Evolutionary conservation across 1,140 invertebrate genomes (phyloP).

Genomic region (Aphidius gifuensis): DNA sequence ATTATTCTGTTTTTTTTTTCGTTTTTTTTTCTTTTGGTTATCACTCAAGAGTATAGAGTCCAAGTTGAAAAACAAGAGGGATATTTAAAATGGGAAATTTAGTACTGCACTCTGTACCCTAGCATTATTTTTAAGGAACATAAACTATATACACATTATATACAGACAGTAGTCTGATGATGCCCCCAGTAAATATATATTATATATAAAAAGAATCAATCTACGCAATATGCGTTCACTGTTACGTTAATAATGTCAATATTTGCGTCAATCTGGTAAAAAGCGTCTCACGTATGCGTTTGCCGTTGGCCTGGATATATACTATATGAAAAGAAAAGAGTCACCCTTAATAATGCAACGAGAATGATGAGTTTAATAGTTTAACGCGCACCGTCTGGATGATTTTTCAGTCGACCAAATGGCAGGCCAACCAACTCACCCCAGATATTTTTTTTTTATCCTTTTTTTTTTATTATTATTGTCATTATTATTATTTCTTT

Average conservation of each 20-base stretch:
- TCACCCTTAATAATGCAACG: slow-evolving; percentile 38
- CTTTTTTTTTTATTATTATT: too few relatives aligned
- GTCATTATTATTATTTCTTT: too few relatives aligned
- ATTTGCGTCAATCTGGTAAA: slow-evolving; percentile 43
- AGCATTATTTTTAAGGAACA: neutral
- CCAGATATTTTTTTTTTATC: neutral
- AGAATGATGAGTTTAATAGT: slow-evolving; percentile 30
- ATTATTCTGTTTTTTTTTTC: slow-evolving; percentile 9
- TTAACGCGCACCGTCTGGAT: slow-evolving; percentile 16
- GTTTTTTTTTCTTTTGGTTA: slow-evolving; percentile 27
- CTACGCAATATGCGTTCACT: slow-evolving; percentile 35
- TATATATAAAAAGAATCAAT: slow-evolving; percentile 45
- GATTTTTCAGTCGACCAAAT: slow-evolving; percentile 13
- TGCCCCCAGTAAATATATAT: neutral
- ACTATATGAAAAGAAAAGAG: slow-evolving; percentile 11
- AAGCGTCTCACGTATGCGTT: slow-evolving; percentile 28
- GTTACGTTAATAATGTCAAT: slow-evolving; percentile 38
- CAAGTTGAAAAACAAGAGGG: slow-evolving; percentile 2
- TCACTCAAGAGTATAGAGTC: neutral
- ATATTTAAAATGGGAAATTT: neutral
- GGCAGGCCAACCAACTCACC: neutral
- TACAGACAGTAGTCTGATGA: neutral
- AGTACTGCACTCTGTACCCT: neutral
- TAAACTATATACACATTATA: neutral
- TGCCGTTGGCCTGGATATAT: neutral